Percentiles rank a stretch among this genome's conserved stretches.
These are phyloP conservation scores for Sycophila texana DNA, from an alignment of 2,888 invertebrate species.

Conservation along the genomic window DNA sequence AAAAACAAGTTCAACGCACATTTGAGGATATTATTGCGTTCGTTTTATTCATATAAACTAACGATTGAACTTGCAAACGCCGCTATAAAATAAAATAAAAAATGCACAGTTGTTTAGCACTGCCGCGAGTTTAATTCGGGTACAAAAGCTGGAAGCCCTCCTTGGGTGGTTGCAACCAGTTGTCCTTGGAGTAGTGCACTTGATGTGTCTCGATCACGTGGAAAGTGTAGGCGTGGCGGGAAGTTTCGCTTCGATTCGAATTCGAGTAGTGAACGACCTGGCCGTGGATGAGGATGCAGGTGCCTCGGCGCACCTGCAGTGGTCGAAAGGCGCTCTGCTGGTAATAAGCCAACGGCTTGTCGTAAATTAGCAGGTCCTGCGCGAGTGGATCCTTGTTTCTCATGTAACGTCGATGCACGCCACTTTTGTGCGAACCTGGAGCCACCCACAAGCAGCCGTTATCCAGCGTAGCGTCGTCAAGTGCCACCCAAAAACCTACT, in stretches of 20 bases:
- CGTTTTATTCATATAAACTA: not conserved
- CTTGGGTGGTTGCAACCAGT: conserved; percentile 90
- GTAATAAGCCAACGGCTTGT: conserved; percentile 82
- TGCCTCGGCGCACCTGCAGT: conserved; percentile 90
- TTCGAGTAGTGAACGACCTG: conserved; percentile 95
- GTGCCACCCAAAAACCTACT: conserved; percentile 95
- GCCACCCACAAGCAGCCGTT: conserved; percentile 97
- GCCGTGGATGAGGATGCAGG: conserved; percentile 93
- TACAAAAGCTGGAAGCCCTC: conserved; percentile 85
- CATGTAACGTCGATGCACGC: conserved; percentile 84
- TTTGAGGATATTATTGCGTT: not conserved
- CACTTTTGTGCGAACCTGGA: conserved; percentile 92
- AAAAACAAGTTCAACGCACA: not conserved
- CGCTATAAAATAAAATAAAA: conserved; percentile 6
- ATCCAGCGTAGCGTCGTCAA: conserved; percentile 93
- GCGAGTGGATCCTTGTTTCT: conserved; percentile 83
- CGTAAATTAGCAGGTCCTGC: conserved; percentile 82
- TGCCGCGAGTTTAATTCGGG: conserved; percentile 25
- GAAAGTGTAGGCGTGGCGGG: conserved; percentile 97
- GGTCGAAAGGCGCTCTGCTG: conserved; percentile 86
- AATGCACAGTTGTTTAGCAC: conserved; percentile 21
- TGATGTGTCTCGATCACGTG: conserved; percentile 90
- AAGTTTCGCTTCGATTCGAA: conserved; percentile 86
- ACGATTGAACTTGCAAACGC: not conserved
- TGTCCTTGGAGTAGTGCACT: conserved; percentile 86